Conservation (phyloP, 2,888 invertebrate species). For the Agriotes lineatus region DNA sequence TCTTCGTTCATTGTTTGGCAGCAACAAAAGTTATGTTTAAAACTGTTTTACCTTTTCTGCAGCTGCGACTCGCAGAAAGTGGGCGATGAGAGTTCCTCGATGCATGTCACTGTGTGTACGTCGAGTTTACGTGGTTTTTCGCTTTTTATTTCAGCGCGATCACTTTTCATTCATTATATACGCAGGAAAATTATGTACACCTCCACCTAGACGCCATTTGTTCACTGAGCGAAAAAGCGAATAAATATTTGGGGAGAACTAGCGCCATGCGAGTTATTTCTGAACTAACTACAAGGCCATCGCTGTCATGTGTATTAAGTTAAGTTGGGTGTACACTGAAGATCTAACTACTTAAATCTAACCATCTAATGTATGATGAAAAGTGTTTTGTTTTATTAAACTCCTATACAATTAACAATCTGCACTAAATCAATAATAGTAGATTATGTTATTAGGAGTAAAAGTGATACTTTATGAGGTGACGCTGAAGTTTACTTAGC, state of each 20-base stretch:
- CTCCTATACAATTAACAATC: too few relatives aligned
- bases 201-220: conserved; percentile 66
- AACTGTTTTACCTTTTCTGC: conserved; percentile 41
- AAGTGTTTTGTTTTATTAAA: too few relatives aligned
- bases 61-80: conserved; percentile 26
- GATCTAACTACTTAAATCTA: too few relatives aligned
- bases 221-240: conserved; percentile 63
- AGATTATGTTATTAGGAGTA: too few relatives aligned
- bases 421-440: too few relatives aligned
- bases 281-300: conserved; percentile 28
- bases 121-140: conserved; percentile 39
- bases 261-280: conserved; percentile 29
- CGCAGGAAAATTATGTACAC: conserved; percentile 64
- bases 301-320: background rate
- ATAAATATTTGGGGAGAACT: conserved; percentile 35
- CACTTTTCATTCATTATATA: conserved; percentile 64
- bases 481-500: too few relatives aligned
- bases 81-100: conserved; percentile 17
- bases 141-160: conserved; percentile 51
- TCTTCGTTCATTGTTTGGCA: conserved; percentile 65
- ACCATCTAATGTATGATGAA: too few relatives aligned
- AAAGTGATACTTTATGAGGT: too few relatives aligned
- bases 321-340: too few relatives aligned
- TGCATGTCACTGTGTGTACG: conserved; percentile 26
- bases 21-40: conserved; percentile 36